Conservation (phyloP, 2,797 vertebrate species). For the Calcarius lapponicus region DNA sequence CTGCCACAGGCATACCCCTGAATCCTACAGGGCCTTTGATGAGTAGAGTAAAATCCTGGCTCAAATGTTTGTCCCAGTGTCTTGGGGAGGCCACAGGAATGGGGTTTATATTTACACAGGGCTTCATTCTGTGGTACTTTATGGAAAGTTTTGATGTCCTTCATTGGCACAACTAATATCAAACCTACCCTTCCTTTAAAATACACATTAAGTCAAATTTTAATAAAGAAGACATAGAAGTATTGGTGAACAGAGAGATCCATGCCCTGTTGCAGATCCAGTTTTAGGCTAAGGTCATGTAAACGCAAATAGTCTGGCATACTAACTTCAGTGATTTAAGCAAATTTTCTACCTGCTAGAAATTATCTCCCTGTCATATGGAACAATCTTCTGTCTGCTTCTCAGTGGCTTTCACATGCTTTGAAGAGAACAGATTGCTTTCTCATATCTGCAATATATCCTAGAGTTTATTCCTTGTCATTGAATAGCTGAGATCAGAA, state of each 20-base stretch:
- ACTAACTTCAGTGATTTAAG: background rate
- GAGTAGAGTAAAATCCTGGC: background rate
- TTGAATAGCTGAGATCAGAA: slow-evolving; percentile 15
- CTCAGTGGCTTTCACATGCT: background rate
- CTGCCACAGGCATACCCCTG: background rate
- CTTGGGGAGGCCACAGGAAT: background rate
- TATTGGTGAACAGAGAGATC: too few species aligned
- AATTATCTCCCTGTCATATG: background rate
- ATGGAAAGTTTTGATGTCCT: background rate
- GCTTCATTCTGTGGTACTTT: background rate
- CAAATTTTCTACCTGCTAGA: background rate
- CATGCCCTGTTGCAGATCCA: too few species aligned
- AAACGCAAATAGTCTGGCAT: too few species aligned
- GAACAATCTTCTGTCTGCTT: background rate
- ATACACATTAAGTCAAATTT: background rate
- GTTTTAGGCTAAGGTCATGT: too few species aligned
- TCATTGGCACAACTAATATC: background rate
- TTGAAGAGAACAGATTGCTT: slow-evolving; percentile 1
- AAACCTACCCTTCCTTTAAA: background rate
- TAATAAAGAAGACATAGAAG: background rate
- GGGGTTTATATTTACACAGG: background rate
- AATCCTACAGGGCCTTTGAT: background rate
- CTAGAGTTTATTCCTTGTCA: background rate
- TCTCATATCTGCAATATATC: background rate
- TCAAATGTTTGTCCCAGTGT: background rate